Percentiles rank a stretch among this genome's conserved stretches.
Conservation (phyloP, 2,113 vertebrate species). For the Theristicus caerulescens region DNA sequence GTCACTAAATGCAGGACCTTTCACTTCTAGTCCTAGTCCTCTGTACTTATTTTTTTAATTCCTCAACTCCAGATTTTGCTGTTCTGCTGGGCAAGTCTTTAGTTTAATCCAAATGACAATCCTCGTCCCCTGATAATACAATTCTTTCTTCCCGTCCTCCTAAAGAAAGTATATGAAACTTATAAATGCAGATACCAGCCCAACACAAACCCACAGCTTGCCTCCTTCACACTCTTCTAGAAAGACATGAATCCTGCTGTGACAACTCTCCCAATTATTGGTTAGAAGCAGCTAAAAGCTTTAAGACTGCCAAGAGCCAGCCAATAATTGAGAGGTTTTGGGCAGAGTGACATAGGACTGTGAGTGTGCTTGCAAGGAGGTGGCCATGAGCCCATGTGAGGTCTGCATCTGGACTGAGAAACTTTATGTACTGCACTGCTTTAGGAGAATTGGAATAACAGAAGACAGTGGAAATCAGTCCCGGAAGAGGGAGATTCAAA, state of each 20-base stretch:
- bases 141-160: constrained; percentile 15
- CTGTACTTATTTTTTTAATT: constrained; percentile 36
- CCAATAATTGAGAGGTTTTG: constrained; percentile 35
- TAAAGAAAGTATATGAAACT: constrained; percentile 44
- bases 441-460: constrained; percentile 64
- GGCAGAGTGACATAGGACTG: not conserved
- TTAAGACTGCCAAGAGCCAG: constrained; percentile 20
- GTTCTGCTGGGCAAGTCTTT: constrained; percentile 47
- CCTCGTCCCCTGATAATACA: constrained; percentile 38
- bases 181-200: constrained; percentile 33
- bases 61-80: constrained; percentile 43
- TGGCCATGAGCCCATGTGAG: constrained; percentile 47
- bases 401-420: constrained; percentile 39
- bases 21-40: constrained; percentile 41
- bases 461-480: constrained; percentile 55
- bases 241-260: constrained; percentile 3
- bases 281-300: constrained; percentile 23
- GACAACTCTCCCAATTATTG: constrained; percentile 34
- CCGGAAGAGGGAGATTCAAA: constrained; percentile 50
- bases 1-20: constrained; percentile 25
- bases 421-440: constrained; percentile 60
- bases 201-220: constrained; percentile 39
- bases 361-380: constrained; percentile 23
- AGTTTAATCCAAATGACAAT: constrained; percentile 55
- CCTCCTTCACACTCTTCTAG: constrained; percentile 7